Percentiles rank a stretch among this genome's conserved stretches.
Evolutionary conservation across 2,888 invertebrate species (phyloP).

Genomic region (Drosophila gaucha): DNA sequence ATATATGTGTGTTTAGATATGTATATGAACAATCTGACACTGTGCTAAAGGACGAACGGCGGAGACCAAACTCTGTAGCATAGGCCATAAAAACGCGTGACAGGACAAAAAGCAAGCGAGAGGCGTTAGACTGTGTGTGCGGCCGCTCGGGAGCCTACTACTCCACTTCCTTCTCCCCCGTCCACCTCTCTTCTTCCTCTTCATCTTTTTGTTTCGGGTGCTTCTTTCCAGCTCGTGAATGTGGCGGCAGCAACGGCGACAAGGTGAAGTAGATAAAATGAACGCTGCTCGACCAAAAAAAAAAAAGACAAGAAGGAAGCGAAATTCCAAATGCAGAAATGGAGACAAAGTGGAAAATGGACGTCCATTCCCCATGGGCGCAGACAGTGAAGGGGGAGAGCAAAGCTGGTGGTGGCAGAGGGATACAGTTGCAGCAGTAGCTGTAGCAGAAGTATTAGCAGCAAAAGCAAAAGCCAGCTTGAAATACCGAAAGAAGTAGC

Average conservation of each 20-base stretch:
- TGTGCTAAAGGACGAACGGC: slow-evolving; percentile 41
- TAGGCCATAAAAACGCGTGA: slow-evolving; percentile 64
- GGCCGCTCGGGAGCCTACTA: slow-evolving; percentile 15
- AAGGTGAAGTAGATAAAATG: slow-evolving; percentile 50
- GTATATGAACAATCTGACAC: slow-evolving; percentile 35
- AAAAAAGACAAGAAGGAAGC: slow-evolving; percentile 22
- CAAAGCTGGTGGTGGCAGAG: not conserved
- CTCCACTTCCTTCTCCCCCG: not conserved
- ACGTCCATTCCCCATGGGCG: slow-evolving; percentile 15
- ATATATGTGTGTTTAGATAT: not conserved
- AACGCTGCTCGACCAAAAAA: slow-evolving; percentile 25
- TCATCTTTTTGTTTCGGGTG: slow-evolving; percentile 19
- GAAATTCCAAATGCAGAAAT: slow-evolving; percentile 54
- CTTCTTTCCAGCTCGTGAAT: slow-evolving; percentile 3
- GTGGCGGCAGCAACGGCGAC: not conserved
- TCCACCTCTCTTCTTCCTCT: not conserved
- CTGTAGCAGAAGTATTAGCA: slow-evolving; percentile 2
- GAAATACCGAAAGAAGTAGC: slow-evolving; percentile 5
- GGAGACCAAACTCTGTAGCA: slow-evolving; percentile 47
- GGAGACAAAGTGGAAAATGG: slow-evolving; percentile 30
- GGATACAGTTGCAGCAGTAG: slow-evolving; percentile 32
- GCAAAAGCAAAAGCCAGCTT: slow-evolving; percentile 4
- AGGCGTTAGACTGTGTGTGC: slow-evolving; percentile 47
- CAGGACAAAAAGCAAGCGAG: slow-evolving; percentile 51
- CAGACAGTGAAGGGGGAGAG: not conserved